Conservation (phyloP, 2,113 vertebrate genomes). For the Oryzias melastigma region DNA sequence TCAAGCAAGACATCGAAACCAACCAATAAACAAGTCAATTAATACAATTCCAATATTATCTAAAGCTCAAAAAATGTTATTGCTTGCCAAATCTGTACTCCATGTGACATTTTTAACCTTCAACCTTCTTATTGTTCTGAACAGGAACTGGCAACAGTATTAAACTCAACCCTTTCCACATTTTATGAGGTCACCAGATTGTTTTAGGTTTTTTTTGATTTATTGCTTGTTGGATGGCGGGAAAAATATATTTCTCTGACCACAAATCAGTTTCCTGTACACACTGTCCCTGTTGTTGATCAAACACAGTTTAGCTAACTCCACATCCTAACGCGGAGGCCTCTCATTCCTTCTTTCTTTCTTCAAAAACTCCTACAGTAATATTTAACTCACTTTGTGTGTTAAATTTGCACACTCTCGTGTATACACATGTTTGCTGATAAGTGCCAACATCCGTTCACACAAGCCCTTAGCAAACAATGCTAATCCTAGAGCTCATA, state of each 20-base stretch:
- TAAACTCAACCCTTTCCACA: slow-evolving; percentile 36
- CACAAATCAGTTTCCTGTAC: slow-evolving; percentile 17
- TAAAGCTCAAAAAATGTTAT: background rate
- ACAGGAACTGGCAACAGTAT: slow-evolving; percentile 21
- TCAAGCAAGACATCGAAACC: no score
- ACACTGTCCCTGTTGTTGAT: slow-evolving; percentile 27
- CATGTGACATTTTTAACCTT: slow-evolving; percentile 15
- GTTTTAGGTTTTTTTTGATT: slow-evolving; percentile 22
- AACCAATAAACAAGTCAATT: no score
- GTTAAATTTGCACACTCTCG: slow-evolving; percentile 3
- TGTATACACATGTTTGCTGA: slow-evolving; percentile 14
- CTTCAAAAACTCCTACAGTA: slow-evolving; percentile 2
- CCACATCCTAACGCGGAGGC: slow-evolving; percentile 1
- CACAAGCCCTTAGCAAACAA: slow-evolving; percentile 60
- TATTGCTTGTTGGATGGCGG: slow-evolving; percentile 27
- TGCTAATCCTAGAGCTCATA: slow-evolving; percentile 50
- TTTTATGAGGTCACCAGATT: background rate
- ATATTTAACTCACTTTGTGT: slow-evolving; percentile 23
- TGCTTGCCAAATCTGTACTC: slow-evolving; percentile 4
- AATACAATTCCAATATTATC: background rate
- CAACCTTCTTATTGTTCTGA: slow-evolving; percentile 14
- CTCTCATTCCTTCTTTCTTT: slow-evolving; percentile 26
- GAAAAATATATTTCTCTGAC: slow-evolving; percentile 39
- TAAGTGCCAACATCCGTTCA: slow-evolving; percentile 49
- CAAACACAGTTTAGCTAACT: no score